Conservation (phyloP, 2,888 invertebrate genomes). For the Pterostichus niger region DNA sequence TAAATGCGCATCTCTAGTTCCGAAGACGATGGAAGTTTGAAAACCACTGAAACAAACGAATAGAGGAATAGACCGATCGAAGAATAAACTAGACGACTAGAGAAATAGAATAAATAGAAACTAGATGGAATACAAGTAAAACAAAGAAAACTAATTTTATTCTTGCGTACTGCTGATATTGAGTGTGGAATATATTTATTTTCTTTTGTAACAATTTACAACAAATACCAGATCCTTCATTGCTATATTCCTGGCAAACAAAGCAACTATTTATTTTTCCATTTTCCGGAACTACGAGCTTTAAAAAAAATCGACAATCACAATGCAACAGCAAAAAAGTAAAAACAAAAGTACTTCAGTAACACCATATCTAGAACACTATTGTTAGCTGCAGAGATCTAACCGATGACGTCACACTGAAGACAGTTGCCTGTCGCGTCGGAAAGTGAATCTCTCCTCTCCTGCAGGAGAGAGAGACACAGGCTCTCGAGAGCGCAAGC, state of each 20-base stretch:
- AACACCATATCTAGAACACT: constrained; percentile 29
- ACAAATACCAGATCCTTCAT: background rate
- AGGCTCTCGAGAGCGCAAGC: constrained; percentile 68
- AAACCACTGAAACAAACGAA: background rate
- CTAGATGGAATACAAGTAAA: no score
- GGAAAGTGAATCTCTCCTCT: constrained; percentile 47
- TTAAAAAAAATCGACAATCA: constrained; percentile 30
- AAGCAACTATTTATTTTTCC: constrained; percentile 25
- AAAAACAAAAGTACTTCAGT: constrained; percentile 37
- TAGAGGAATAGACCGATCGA: background rate
- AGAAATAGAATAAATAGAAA: no score
- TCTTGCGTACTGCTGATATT: no score
- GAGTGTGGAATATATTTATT: background rate
- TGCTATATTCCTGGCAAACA: background rate
- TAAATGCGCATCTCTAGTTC: no score
- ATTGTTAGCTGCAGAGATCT: constrained; percentile 24
- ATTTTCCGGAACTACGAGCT: constrained; percentile 37
- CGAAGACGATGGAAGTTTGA: no score
- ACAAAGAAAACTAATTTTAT: no score
- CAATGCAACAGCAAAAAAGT: constrained; percentile 17
- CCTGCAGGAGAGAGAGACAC: constrained; percentile 17
- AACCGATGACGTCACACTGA: constrained; percentile 45
- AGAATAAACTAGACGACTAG: no score
- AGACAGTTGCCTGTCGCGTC: constrained; percentile 54
- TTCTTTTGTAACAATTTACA: constrained; percentile 7